Base-by-base conservation (phyloP, 1,140 invertebrate species). In the Ips typographus region DNA sequence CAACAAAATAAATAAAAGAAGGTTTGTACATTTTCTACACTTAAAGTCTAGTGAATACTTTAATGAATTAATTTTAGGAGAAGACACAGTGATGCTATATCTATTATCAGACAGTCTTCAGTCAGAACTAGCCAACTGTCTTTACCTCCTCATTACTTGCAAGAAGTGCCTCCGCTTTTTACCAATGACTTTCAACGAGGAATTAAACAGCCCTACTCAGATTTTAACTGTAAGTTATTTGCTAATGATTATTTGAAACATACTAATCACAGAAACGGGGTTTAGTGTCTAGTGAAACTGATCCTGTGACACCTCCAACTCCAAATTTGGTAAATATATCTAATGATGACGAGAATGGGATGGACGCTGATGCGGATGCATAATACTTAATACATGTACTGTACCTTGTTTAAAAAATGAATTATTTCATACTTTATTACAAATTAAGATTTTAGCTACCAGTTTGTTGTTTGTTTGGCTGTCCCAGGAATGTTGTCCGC, bases 91-190 rank as follows among this genome's bases (percentile, higher is more conserved):
- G 71, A 72, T 36, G 62, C 68, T 7, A 36, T 39, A 38, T 65
- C 61, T 7, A 70, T 72, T 56, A 40, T 68, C 40, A 40, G 42
- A 37, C 38, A 56, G 22, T 22, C 68, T 36, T 49, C 42, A 3
- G 63, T 71, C 52, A 55, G 68, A 37, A n/a, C 44, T 5, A 71
- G 68, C 43, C 57, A 67, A 65, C 4, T 65, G 8, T 72, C 71
- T 39, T 39, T 72, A 40, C 55, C 69, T 1, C 71, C 68, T 3
- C 71, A 73, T 53, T 67, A 62, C 38, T 58, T 73, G 41, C 71
- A 73, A 67, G 60, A 63, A 47, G 3, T 60, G 22, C 71, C 71
- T 40, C 57, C 68, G 40, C 42, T 71, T 1, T 72, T 72, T 38
- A 67, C n/a, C 38, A 70, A 36, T 7, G 68, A 69, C 40, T 72